phyloP scores from a whole-genome alignment of 2,797 vertebrate genomes.

The Gobionotothen gibberifrons region DNA sequence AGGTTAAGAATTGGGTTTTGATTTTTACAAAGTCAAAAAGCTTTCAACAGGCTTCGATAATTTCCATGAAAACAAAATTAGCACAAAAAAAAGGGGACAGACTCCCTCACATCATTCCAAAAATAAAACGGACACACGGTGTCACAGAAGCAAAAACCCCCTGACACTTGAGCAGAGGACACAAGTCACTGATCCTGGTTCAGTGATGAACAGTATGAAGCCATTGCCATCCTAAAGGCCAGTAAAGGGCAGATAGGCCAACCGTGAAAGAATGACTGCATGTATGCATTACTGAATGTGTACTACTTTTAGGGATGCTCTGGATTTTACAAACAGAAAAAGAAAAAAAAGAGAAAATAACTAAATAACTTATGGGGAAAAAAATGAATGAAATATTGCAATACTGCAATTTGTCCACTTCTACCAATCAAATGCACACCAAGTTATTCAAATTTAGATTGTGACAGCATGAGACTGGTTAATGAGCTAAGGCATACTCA shows the following conservation, averaged over 20 bases:
- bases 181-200: conserved; percentile 38
- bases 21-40: conserved; percentile 3
- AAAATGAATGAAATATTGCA: conserved; percentile 34
- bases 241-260: conserved; percentile 9
- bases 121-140: conserved; percentile 59
- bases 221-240: conserved; percentile 30
- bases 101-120: conserved; percentile 37
- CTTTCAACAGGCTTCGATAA: conserved; percentile 1
- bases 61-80: conserved; percentile 24
- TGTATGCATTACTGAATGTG: conserved; percentile 6
- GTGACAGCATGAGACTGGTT: conserved; percentile 29
- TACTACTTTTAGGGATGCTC: conserved; percentile 4
- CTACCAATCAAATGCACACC: conserved; percentile 39
- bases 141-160: conserved; percentile 55
- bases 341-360: conserved; percentile 1
- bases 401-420: conserved; percentile 29
- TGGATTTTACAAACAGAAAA: conserved; percentile 3
- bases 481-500: conserved; percentile 37
- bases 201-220: conserved; percentile 3
- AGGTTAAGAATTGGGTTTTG: neutral
- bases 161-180: conserved; percentile 37
- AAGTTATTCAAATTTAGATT: conserved; percentile 32
- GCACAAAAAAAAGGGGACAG: conserved; percentile 15
- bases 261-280: conserved; percentile 19
- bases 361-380: conserved; percentile 51